A percentile compares a stretch with the other conserved stretches of the same genome.
Conservation (phyloP, 2,797 vertebrate species). For the Lacerta bilineata region DNA sequence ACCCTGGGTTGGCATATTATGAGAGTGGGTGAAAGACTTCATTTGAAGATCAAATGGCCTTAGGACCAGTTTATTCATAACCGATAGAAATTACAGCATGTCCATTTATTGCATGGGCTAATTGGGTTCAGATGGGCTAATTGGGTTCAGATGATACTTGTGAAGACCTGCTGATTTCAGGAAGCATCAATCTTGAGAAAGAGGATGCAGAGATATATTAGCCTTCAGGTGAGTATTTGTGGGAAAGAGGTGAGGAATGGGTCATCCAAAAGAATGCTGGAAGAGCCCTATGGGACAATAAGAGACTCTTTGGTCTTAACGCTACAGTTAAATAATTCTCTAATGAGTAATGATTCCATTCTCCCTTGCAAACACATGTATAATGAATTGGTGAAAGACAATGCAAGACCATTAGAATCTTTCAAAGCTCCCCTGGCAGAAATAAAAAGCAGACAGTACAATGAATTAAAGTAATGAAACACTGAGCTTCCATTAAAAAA, state of each 20-base stretch:
- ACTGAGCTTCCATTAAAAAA: background rate
- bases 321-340: background rate
- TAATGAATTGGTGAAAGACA: background rate
- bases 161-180: background rate
- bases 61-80: background rate
- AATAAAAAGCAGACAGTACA: background rate
- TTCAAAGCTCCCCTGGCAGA: background rate
- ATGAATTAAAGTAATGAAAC: constrained; percentile 6
- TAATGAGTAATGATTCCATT: background rate
- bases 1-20: no score
- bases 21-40: no score
- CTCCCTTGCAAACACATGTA: background rate
- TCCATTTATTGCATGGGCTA: background rate
- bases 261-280: background rate
- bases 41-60: background rate
- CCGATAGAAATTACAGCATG: background rate
- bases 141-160: constrained; percentile 2
- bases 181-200: constrained; percentile 2
- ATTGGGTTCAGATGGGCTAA: background rate
- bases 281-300: background rate
- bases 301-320: background rate
- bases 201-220: background rate
- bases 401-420: background rate
- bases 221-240: background rate
- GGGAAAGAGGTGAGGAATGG: constrained; percentile 1